These are phyloP conservation scores for Mastacembelus armatus DNA, from an alignment of 2,797 vertebrate genomes.

Conservation along the genomic window DNA sequence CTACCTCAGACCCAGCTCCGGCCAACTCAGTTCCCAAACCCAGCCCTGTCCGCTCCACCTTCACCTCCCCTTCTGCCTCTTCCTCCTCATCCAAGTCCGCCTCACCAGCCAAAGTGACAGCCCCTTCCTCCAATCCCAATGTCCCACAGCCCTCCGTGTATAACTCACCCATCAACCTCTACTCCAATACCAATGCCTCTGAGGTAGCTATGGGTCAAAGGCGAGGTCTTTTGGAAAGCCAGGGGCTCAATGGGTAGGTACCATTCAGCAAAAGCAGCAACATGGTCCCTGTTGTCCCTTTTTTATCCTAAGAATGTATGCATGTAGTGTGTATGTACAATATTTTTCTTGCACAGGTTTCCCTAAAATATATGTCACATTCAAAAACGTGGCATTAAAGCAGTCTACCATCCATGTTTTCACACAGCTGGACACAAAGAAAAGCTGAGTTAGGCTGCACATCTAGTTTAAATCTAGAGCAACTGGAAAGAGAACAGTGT, in stretches of 20 bases:
- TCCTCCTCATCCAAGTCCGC: constrained; percentile 84
- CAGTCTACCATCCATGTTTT: constrained; percentile 31
- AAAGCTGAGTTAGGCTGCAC: constrained; percentile 36
- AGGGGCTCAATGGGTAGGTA: constrained; percentile 95
- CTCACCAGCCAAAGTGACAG: constrained; percentile 85
- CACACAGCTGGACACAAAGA: constrained; percentile 29
- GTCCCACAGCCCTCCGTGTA: constrained; percentile 90
- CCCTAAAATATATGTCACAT: constrained; percentile 27
- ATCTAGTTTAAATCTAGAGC: constrained; percentile 61
- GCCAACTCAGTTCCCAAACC: constrained; percentile 66
- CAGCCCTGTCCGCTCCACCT: constrained; percentile 67
- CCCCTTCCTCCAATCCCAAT: constrained; percentile 79
- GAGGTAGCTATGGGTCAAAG: constrained; percentile 91
- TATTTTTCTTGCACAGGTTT: constrained; percentile 6
- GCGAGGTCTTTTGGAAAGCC: constrained; percentile 90
- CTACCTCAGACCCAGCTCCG: constrained; percentile 75
- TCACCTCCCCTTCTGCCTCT: constrained; percentile 76
- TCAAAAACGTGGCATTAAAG: constrained; percentile 31
- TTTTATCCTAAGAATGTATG: neutral
- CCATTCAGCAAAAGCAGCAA: constrained; percentile 3
- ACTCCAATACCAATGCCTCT: constrained; percentile 86
- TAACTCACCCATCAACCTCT: constrained; percentile 87
- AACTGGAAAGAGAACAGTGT: constrained; percentile 28
- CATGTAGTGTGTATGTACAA: neutral
- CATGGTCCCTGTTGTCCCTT: neutral